Evolutionary conservation across 2,888 invertebrate species (phyloP).

Genomic region (Apoderus coryli): DNA sequence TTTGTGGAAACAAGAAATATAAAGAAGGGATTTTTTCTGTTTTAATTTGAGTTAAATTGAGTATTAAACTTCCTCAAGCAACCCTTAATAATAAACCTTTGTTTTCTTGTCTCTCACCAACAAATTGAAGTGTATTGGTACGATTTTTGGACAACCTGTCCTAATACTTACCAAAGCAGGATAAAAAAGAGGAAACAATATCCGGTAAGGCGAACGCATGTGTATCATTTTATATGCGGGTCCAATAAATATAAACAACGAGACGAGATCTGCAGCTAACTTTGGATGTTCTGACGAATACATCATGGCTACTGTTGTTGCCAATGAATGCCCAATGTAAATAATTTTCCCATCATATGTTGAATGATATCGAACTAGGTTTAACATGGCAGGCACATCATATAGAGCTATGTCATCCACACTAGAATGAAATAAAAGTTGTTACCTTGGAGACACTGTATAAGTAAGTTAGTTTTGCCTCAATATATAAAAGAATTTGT

Average conservation of each 20-base stretch:
- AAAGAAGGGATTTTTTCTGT: no score
- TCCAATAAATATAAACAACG: conserved; percentile 37
- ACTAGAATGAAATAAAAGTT: conserved; percentile 26
- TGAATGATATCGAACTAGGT: conserved; percentile 34
- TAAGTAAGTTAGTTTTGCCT: no score
- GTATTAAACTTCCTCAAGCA: no score
- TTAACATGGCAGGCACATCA: conserved; percentile 42
- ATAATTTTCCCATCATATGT: conserved; percentile 27
- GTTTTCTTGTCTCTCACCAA: no score
- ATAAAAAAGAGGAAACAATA: conserved; percentile 43
- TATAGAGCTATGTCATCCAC: conserved; percentile 44
- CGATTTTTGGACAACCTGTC: no score
- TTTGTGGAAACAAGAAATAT: no score
- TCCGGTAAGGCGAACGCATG: conserved; percentile 45
- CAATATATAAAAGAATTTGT: no score
- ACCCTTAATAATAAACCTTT: no score
- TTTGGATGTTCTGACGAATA: conserved; percentile 40
- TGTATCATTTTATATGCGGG: conserved; percentile 38
- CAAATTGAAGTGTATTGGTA: no score
- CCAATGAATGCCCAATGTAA: conserved; percentile 47
- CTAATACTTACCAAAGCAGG: conserved; percentile 21
- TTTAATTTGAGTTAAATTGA: no score
- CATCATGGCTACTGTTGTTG: conserved; percentile 40
- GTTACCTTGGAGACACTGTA: no score
- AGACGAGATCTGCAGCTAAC: conserved; percentile 36